Evolutionary conservation across 2,113 vertebrate species (phyloP), one percentile per base, ranked within the genome.

Genomic region (Megalops atlanticus): DNA sequence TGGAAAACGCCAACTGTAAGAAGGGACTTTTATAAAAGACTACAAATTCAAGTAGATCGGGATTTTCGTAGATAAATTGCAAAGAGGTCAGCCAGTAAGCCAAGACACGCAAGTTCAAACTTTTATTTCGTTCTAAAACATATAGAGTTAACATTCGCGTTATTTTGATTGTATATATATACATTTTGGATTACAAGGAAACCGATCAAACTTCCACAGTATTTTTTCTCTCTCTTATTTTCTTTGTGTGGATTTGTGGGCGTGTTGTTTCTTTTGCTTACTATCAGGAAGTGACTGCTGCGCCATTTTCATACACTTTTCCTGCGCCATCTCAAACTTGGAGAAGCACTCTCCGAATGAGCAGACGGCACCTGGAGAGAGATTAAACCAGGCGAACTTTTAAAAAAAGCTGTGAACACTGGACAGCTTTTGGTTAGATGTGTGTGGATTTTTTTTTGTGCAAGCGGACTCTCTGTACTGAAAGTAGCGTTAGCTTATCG

Each of bases 251-350:
- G 14, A 12, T 15, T 12, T 11, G 77, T 47, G 49, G 77, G 58
- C 38, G 47, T 49, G 78, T 70, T 52, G 58, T 27, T 41, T 15
- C n/a, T 68, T 33, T 49, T 49, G 36, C 15, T 68, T 72, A 73
- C 77, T 31, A 85, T 40, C 76, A 79, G 80, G 77, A 85, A 85
- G 64, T 83, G 47, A 38, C 73, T 75, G 49, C 82, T 74, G 76
- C 86, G 86, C 76, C 86, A 86, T 83, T 81, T 85, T 81, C 49
- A 47, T 16, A 36, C 72, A 24, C 52, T 80, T 58, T 47, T 21
- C 36, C 80, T 81, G 38, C 83, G 85, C 85, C 83, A 82, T 81
- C 76, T 78, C 74, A 7, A 52, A 79, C 45, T 80, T 80, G 24
- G 2, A 43, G 35, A 40, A 39, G 1, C 33, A 24, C 36, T 72